Percentiles rank a stretch among this genome's conserved stretches.
phyloP scores from a whole-genome alignment of 1,140 invertebrate species.

The Sarcophaga bullata region DNA sequence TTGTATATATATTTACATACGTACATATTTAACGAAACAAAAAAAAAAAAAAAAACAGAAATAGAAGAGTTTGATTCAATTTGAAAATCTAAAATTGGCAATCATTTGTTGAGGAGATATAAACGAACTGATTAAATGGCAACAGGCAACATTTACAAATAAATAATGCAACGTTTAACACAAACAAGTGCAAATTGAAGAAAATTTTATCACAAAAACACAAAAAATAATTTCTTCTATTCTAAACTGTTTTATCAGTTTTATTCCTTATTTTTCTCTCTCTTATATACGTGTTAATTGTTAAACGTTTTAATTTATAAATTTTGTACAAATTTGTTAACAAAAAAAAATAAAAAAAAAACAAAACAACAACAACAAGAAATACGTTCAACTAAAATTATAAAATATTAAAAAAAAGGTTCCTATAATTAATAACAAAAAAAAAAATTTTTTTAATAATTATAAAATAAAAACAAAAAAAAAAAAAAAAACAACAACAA shows the following conservation, averaged over 20 bases:
- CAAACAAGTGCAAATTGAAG: slow-evolving; percentile 17
- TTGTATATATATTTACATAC: no score
- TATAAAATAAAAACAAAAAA: slow-evolving; percentile 17
- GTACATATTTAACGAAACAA: background rate
- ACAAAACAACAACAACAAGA: background rate
- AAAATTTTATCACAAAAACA: background rate
- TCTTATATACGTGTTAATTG: slow-evolving; percentile 25
- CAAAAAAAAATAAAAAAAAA: slow-evolving; percentile 25
- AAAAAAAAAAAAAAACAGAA: background rate
- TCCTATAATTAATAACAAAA: background rate
- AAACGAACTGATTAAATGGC: slow-evolving; percentile 34
- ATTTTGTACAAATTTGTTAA: background rate
- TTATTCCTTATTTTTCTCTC: background rate
- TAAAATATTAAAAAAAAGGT: background rate
- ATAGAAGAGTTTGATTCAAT: background rate
- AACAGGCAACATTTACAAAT: slow-evolving; percentile 23
- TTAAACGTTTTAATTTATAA: slow-evolving; percentile 30
- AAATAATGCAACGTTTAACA: slow-evolving; percentile 38
- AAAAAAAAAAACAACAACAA: slow-evolving; percentile 5
- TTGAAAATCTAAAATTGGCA: slow-evolving; percentile 20
- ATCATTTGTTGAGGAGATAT: slow-evolving; percentile 36
- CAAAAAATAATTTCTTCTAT: background rate
- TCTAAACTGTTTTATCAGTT: background rate
- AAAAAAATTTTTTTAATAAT: background rate
- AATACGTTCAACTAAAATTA: no score